These are phyloP conservation scores for Plectus sambesii DNA, from an alignment of 1,140 invertebrate species.

Conservation along the genomic window DNA sequence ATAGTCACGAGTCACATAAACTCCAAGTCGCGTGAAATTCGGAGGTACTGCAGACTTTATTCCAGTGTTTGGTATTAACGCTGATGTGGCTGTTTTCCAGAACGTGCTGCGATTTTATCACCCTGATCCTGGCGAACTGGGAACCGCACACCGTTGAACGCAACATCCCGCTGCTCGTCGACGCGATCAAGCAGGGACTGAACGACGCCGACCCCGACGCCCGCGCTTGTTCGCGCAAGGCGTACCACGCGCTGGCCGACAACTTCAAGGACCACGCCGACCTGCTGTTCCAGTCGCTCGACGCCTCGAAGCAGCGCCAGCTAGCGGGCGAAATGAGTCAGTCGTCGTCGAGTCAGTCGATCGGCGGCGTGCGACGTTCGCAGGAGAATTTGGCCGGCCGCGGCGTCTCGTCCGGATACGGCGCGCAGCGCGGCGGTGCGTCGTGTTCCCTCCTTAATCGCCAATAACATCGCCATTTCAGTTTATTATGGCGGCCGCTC, in stretches of 20 bases:
- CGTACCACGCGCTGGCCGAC: conserved; percentile 75
- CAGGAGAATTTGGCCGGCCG: conserved; percentile 4
- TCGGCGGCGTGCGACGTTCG: conserved; percentile 44
- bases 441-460: conserved; percentile 11
- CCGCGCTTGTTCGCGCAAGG: conserved; percentile 53
- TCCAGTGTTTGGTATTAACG: conserved; percentile 4
- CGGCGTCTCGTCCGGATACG: conserved; percentile 1
- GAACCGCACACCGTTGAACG: conserved; percentile 66
- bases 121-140: conserved; percentile 73
- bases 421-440: conserved; percentile 21
- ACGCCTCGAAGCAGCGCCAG: conserved; percentile 68
- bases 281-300: conserved; percentile 65
- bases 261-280: conserved; percentile 84
- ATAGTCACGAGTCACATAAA: conserved; percentile 65
- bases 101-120: conserved; percentile 68
- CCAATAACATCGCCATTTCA: conserved; percentile 47
- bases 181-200: conserved; percentile 74
- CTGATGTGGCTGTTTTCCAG: conserved; percentile 42
- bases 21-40: conserved; percentile 82
- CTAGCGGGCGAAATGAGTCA: conserved; percentile 56
- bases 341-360: conserved; percentile 33
- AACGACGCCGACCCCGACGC: conserved; percentile 82
- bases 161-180: conserved; percentile 63
- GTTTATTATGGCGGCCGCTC: too few species aligned
- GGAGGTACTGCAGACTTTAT: conserved; percentile 49